Conservation (phyloP, 1,140 invertebrate genomes). For the Pseudomyrmex dendroicus region DNA sequence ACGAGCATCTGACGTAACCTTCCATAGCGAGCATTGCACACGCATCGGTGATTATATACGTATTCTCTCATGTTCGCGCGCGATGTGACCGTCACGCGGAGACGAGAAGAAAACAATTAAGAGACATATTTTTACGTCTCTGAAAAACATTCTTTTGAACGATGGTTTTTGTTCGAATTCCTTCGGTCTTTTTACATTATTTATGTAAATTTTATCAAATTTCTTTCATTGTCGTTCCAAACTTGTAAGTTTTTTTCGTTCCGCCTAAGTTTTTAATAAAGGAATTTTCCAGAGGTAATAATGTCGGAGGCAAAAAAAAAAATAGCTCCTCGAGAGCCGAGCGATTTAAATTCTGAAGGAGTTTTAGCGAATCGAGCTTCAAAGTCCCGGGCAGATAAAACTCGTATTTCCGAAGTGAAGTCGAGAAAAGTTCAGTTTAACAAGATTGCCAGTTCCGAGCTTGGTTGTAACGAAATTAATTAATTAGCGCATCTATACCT, state of each 20-base stretch:
- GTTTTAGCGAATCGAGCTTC: not conserved
- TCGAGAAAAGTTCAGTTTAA: constrained; percentile 10
- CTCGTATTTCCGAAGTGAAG: not conserved
- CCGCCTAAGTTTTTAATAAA: too few relatives aligned
- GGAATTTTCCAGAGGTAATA: too few relatives aligned
- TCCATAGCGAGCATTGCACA: not conserved
- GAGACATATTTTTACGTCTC: not conserved
- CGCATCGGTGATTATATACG: not conserved
- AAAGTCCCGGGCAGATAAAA: not conserved
- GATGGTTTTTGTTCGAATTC: too few relatives aligned
- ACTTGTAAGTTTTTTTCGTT: too few relatives aligned
- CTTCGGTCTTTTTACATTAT: too few relatives aligned
- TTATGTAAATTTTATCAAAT: too few relatives aligned
- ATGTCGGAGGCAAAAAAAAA: too few relatives aligned
- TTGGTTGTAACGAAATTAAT: not conserved
- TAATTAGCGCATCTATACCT: not conserved
- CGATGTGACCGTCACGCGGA: not conserved
- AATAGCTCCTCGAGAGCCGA: too few relatives aligned
- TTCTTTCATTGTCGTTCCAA: too few relatives aligned
- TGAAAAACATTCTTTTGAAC: not conserved
- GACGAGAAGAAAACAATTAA: not conserved
- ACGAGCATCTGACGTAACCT: constrained; percentile 9
- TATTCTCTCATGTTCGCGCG: not conserved
- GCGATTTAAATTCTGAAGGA: too few relatives aligned
- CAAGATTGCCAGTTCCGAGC: not conserved